Base-by-base conservation (phyloP, 2,888 invertebrate genomes). In the Cephus sareptanus region DNA sequence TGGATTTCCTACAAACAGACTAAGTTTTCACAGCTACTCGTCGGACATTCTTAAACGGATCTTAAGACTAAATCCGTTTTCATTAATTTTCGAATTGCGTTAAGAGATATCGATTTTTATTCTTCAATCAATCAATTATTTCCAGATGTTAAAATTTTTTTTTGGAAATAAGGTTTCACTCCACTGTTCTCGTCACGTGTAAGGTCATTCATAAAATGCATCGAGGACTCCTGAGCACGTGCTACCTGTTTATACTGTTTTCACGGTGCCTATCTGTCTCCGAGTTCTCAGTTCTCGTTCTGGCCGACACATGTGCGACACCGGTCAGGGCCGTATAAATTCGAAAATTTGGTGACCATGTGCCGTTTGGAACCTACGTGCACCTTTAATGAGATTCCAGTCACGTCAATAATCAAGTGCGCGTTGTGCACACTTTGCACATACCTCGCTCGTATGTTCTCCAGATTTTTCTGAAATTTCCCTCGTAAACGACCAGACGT, bases 371-470 rank as follows among this genome's bases (percentile, higher is more conserved):
- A 75, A 70, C 34, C 56, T 73, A 40, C 77, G 75, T 81, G 76
- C 77, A 83, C 77, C 80, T 85, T 85, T 85, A 87, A 88, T 87
- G 86, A 86, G 85, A 88, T 88, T 87, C 87, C 76, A 71, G 86
- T 86, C 87, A 87, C 87, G 86, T 86, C 81, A 80, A 40, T 75
- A 69, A 83, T 84, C 82, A 79, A 81, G 81, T 81, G 79, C 77
- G 73, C 74, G 34, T 73, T 68, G 76, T 56, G 37, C 77, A 35
- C 71, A 71, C 34, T 71, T 71, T 31, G 71, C 56, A 56, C 74
- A 74, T 12, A 1, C 15, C 76, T 74, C 73, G 37, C 71, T 34
- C 79, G 74, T 73, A 69, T 79, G 74, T 76, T 75, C 75, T 74
- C 76, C 80, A 76, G 70, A 78, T 81, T 79, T 56, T 56, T 2